A percentile compares a stretch with the other conserved stretches of the same genome.
These are phyloP conservation scores for Datnioides undecimradiatus DNA, from an alignment of 2,113 vertebrate genomes.

Conservation along the genomic window DNA sequence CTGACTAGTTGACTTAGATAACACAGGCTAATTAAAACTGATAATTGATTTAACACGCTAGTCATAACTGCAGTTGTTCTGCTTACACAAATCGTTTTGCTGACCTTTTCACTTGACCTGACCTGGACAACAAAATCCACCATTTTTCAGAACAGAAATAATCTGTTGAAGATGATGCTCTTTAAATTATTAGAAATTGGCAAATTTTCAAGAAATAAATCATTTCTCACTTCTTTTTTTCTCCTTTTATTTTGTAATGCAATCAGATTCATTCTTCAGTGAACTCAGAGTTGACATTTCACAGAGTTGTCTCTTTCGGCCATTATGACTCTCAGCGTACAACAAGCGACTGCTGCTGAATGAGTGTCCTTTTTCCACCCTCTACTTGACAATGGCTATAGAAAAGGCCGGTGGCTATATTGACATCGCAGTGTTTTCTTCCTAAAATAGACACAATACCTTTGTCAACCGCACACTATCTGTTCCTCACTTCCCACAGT, in stretches of 20 bases:
- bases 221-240: neutral
- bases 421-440: conserved; percentile 25
- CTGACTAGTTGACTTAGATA: neutral
- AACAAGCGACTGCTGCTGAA: conserved; percentile 15
- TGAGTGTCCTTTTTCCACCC: conserved; percentile 8
- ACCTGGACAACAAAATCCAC: too few species aligned
- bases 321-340: neutral
- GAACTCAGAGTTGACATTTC: conserved; percentile 8
- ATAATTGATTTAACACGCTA: neutral
- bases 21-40: neutral
- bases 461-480: conserved; percentile 8
- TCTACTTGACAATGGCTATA: conserved; percentile 21
- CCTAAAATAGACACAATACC: conserved; percentile 21
- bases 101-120: neutral
- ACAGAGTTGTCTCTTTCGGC: neutral
- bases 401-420: conserved; percentile 19
- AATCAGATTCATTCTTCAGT: neutral
- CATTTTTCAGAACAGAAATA: too few species aligned
- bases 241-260: too few species aligned
- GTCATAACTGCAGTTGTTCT: neutral
- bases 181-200: neutral
- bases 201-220: neutral
- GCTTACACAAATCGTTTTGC: neutral
- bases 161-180: neutral
- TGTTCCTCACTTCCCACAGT: neutral